phyloP scores from a whole-genome alignment of 2,113 vertebrate species.

The Cavia aperea region DNA sequence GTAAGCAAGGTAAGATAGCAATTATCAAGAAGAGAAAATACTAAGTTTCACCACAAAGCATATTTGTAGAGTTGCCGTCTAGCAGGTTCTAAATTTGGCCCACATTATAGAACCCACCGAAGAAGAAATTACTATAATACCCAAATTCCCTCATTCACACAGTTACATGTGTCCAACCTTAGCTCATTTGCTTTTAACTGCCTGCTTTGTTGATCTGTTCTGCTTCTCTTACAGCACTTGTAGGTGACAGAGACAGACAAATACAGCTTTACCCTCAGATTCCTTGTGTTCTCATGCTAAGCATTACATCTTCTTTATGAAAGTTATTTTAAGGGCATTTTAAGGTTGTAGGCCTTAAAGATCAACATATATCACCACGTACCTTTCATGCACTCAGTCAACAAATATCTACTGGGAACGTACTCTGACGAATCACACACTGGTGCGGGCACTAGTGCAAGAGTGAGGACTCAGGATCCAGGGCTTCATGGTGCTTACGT shows the following conservation, averaged over 20 bases:
- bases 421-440: background rate
- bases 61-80: background rate
- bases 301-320: background rate
- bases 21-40: background rate
- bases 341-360: background rate
- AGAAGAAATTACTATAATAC: background rate
- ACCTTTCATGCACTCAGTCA: background rate
- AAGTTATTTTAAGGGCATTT: slow-evolving; percentile 2
- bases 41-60: background rate
- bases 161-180: background rate
- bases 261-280: background rate
- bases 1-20: background rate
- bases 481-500: background rate
- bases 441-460: background rate
- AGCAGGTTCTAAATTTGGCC: background rate
- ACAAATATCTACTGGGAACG: background rate
- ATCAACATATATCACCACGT: background rate
- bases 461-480: background rate
- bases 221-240: background rate
- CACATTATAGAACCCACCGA: background rate
- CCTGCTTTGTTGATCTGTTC: background rate
- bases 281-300: background rate
- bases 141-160: background rate
- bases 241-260: background rate
- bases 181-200: background rate